Percentiles rank a stretch among this genome's conserved stretches.
These are phyloP conservation scores for Fabriciana adippe DNA, from an alignment of 2,888 invertebrate species.

Conservation along the genomic window DNA sequence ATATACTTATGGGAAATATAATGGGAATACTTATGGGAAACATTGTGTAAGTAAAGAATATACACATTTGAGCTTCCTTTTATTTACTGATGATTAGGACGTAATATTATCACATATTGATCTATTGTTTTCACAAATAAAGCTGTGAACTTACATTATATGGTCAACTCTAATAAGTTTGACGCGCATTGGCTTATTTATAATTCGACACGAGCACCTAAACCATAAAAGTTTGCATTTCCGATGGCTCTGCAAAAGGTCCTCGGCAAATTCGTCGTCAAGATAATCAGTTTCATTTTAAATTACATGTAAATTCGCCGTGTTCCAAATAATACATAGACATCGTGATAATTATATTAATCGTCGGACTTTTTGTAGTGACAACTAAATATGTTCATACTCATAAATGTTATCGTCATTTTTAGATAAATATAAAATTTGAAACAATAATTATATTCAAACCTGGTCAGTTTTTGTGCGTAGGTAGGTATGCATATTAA, in stretches of 20 bases:
- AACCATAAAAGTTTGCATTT: conserved; percentile 69
- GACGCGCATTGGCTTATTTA: conserved; percentile 56
- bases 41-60: too few relatives aligned
- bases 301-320: conserved; percentile 22
- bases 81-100: too few relatives aligned
- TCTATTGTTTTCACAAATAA: too few relatives aligned
- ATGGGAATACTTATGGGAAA: too few relatives aligned
- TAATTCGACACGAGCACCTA: conserved; percentile 60
- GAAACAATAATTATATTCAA: too few relatives aligned
- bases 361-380: background rate
- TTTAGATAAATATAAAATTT: too few relatives aligned
- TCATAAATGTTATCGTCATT: too few relatives aligned
- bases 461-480: too few relatives aligned
- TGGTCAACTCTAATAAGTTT: conserved; percentile 39
- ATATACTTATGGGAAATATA: too few relatives aligned
- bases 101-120: too few relatives aligned
- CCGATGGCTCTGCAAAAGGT: conserved; percentile 64
- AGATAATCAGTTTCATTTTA: conserved; percentile 52
- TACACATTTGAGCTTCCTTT: too few relatives aligned
- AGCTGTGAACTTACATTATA: background rate
- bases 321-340: background rate
- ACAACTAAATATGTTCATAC: too few relatives aligned
- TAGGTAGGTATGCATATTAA: background rate
- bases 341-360: conserved; percentile 4
- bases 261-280: conserved; percentile 62